Conservation (phyloP, 1,140 invertebrate species). For the Galendromus occidentalis region DNA sequence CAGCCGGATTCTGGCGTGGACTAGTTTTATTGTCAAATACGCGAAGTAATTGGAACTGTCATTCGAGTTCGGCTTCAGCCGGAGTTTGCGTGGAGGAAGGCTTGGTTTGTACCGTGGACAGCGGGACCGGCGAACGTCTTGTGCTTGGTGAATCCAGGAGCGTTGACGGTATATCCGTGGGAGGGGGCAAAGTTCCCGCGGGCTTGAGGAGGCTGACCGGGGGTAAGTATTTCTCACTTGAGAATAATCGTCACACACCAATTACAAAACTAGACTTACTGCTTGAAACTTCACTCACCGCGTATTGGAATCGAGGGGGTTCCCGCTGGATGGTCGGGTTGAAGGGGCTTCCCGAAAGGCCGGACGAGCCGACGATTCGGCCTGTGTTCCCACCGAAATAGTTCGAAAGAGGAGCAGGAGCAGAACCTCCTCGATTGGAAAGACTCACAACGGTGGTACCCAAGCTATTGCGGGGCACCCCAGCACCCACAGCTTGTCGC, state of each 20-base stretch:
- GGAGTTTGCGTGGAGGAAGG: background rate
- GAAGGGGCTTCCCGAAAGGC: background rate
- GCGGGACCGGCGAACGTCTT: slow-evolving; percentile 1
- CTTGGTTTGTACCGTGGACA: slow-evolving; percentile 1
- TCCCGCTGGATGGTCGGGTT: background rate
- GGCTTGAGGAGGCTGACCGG: background rate
- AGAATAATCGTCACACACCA: no score
- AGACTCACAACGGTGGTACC: background rate
- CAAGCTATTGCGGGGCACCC: background rate
- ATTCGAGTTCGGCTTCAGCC: background rate
- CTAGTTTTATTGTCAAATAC: no score
- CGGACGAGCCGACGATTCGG: background rate
- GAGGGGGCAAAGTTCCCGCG: slow-evolving; percentile 5
- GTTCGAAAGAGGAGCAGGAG: background rate
- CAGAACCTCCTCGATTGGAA: background rate
- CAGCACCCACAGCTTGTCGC: background rate
- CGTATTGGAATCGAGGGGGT: background rate
- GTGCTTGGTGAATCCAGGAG: slow-evolving; percentile 5
- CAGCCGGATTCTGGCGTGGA: no score
- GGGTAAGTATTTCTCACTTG: background rate
- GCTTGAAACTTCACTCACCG: no score
- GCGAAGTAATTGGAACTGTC: no score
- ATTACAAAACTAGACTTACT: no score
- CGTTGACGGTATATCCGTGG: slow-evolving; percentile 1
- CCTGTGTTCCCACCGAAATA: background rate